Conservation (phyloP, 2,888 invertebrate genomes). For the Amblyjoppa fuscipennis region DNA sequence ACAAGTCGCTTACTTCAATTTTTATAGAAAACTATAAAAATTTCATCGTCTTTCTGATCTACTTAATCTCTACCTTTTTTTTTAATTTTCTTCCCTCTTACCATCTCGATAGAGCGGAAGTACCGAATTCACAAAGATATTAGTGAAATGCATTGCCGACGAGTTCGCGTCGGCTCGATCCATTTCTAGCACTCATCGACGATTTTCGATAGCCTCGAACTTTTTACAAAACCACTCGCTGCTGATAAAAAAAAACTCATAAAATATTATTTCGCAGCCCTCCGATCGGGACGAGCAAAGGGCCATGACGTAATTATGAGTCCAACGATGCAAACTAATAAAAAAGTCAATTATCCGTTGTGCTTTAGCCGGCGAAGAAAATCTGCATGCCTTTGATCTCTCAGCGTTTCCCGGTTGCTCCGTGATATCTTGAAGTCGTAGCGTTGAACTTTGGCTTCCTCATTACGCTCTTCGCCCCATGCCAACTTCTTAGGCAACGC, state of each 20-base stretch:
- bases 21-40: constrained; percentile 25
- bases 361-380: background rate
- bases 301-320: background rate
- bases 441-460: constrained; percentile 3
- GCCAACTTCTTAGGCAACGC: background rate
- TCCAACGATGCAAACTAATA: constrained; percentile 6
- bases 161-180: background rate
- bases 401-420: background rate
- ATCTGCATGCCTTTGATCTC: constrained; percentile 18
- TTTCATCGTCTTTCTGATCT: background rate
- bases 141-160: background rate
- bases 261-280: background rate
- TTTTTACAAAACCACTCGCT: background rate
- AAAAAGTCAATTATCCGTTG: constrained; percentile 19
- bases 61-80: background rate
- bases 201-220: background rate
- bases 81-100: background rate
- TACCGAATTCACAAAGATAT: background rate
- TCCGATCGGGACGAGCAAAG: background rate
- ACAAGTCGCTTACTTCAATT: constrained; percentile 12
- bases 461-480: background rate
- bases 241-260: background rate
- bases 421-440: background rate
- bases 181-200: background rate
- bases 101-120: background rate